These are phyloP conservation scores for Helogale parvula DNA, from an alignment of 2,113 vertebrate species.

Conservation along the genomic window DNA sequence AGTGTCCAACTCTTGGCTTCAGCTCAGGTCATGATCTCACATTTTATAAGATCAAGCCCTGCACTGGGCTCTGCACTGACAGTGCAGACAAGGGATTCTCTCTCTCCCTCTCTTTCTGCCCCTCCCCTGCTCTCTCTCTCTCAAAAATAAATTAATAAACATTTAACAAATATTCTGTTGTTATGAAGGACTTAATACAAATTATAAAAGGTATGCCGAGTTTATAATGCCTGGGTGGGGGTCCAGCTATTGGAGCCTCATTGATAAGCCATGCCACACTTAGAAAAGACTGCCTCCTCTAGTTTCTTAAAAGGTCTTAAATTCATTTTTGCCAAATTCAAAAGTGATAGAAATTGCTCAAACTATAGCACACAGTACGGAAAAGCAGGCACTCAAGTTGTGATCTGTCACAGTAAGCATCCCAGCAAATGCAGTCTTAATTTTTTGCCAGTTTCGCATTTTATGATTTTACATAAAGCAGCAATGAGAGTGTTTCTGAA, in stretches of 20 bases:
- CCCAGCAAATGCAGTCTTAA: neutral
- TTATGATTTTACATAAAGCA: conserved; percentile 16
- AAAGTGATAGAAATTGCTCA: neutral
- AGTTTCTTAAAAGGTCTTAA: neutral
- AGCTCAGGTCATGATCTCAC: no score
- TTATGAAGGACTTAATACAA: neutral
- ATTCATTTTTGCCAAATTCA: neutral
- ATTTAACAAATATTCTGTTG: neutral
- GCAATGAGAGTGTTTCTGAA: neutral
- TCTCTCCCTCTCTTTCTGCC: no score
- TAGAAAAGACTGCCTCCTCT: neutral
- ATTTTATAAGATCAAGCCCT: no score
- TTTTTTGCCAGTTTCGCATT: conserved; percentile 26
- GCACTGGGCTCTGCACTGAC: no score
- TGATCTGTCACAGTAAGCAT: neutral
- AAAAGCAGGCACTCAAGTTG: neutral
- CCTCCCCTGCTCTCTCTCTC: no score
- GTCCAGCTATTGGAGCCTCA: neutral
- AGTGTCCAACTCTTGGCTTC: no score
- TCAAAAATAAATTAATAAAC: no score
- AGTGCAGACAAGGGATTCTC: no score
- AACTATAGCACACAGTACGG: neutral
- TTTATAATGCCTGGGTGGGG: neutral
- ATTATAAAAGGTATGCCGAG: neutral
- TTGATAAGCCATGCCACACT: neutral